A percentile compares a stretch with the other conserved stretches of the same genome.
Evolutionary conservation across 1,140 invertebrate genomes (phyloP).

Genomic region (Drosophila santomea): DNA sequence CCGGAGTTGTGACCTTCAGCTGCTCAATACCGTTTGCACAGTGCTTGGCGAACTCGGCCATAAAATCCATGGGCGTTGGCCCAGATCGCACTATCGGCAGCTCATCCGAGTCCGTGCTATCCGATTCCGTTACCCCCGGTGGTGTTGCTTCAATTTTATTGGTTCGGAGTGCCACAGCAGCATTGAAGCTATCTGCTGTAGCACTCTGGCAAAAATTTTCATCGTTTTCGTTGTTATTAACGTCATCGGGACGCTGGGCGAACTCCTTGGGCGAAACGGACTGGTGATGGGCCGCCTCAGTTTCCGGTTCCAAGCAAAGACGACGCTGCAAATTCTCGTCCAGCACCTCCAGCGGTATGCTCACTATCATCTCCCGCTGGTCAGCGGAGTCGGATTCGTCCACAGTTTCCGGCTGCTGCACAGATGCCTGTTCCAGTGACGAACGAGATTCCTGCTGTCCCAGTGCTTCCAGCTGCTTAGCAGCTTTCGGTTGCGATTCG

Average conservation of each 20-base stretch:
- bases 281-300: neutral
- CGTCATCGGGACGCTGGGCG: slow-evolving; percentile 38
- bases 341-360: slow-evolving; percentile 60
- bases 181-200: slow-evolving; percentile 81
- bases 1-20: slow-evolving; percentile 27
- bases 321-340: slow-evolving; percentile 58
- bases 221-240: slow-evolving; percentile 68
- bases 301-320: slow-evolving; percentile 20
- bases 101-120: slow-evolving; percentile 5
- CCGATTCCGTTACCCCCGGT: slow-evolving; percentile 8
- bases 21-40: slow-evolving; percentile 52
- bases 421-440: neutral
- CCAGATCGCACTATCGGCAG: slow-evolving; percentile 4
- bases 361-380: slow-evolving; percentile 56
- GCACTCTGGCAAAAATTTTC: slow-evolving; percentile 79
- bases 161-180: slow-evolving; percentile 69
- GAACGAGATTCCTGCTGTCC: neutral
- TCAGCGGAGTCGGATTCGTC: neutral
- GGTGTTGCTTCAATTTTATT: slow-evolving; percentile 65
- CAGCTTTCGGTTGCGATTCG: slow-evolving; percentile 4
- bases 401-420: neutral
- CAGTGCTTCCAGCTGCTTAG: neutral
- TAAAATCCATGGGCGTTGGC: slow-evolving; percentile 61
- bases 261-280: slow-evolving; percentile 18
- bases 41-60: slow-evolving; percentile 70